Percentiles rank a stretch among this genome's conserved stretches.
Conservation (phyloP, 1,140 invertebrate species). For the Drosophila pallidifrons region DNA sequence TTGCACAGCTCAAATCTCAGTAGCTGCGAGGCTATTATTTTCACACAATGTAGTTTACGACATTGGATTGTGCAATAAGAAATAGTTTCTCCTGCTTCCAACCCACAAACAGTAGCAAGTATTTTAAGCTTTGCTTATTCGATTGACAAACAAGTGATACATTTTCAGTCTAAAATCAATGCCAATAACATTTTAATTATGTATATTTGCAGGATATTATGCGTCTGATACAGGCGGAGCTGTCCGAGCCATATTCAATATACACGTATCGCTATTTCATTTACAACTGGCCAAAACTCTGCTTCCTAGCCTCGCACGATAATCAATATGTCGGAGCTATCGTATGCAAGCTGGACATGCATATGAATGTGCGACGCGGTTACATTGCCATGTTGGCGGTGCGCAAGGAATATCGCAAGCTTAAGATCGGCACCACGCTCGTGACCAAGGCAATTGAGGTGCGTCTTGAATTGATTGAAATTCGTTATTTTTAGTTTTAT, state of each 20-base stretch:
- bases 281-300: constrained; percentile 99
- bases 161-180: no score
- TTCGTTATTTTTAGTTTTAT: background rate
- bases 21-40: no score
- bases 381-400: constrained; percentile 99
- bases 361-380: constrained; percentile 94
- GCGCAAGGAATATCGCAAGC: constrained; percentile 97
- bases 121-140: no score
- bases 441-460: constrained; percentile 92
- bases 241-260: constrained; percentile 99
- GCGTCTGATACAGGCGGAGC: constrained; percentile 98
- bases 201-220: constrained; percentile 90
- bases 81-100: no score
- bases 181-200: no score
- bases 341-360: constrained; percentile 98
- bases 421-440: constrained; percentile 93
- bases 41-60: no score
- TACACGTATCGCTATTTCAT: constrained; percentile 99
- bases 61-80: no score
- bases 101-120: no score
- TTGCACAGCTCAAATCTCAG: no score
- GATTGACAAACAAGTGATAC: no score
- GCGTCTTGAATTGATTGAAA: constrained; percentile 29
- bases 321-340: constrained; percentile 97
- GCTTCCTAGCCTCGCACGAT: constrained; percentile 96